Evolutionary conservation across 2,113 vertebrate species (phyloP).

Genomic region (Passer montanus): DNA sequence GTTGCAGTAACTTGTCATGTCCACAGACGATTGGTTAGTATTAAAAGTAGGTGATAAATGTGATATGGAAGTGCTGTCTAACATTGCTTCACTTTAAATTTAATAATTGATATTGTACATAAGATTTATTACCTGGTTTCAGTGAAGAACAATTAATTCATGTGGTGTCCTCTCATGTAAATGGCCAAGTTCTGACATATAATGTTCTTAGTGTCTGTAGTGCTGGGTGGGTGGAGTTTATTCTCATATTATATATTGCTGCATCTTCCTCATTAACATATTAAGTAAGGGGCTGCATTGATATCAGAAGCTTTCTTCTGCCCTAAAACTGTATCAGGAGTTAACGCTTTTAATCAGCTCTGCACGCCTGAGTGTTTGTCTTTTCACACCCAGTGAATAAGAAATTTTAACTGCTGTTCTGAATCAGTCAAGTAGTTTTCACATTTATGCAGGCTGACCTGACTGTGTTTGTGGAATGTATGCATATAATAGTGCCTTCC

Average conservation of each 20-base stretch:
- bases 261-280: not conserved
- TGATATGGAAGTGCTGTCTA: not conserved
- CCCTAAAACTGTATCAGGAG: not conserved
- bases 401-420: not conserved
- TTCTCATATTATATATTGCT: not conserved
- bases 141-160: not conserved
- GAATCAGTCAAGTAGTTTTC: not conserved
- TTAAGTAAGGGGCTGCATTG: accelerated
- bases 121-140: not conserved
- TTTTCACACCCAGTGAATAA: not conserved
- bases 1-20: accelerated
- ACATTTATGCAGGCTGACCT: not conserved
- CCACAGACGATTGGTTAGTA: not conserved
- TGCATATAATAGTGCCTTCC: not conserved
- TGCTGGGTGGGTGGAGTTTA: not conserved
- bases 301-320: not conserved
- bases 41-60: not conserved
- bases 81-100: not conserved
- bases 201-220: not conserved
- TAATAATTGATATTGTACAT: not conserved
- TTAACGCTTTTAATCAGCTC: not conserved
- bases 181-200: not conserved
- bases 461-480: not conserved
- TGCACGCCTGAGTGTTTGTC: not conserved
- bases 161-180: not conserved